Base-by-base conservation (phyloP, 2,888 invertebrate species). In the Dolomedes plantarius region DNA sequence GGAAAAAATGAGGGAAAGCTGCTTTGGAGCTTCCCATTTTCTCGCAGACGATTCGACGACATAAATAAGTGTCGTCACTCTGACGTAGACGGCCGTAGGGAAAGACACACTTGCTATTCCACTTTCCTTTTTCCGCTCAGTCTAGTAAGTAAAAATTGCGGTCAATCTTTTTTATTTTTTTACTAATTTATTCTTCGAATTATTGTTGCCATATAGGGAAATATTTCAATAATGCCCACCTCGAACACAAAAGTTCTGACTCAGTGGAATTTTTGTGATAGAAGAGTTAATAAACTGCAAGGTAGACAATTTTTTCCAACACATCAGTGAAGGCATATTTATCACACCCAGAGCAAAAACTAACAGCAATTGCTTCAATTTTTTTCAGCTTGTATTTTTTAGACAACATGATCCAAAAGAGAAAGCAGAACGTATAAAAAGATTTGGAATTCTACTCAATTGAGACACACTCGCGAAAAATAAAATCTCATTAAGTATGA, bases 11-110 rank as follows among this genome's bases (percentile, higher is more conserved):
- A 23, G 23, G 56, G 16, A 56, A 56, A 23, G 23, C 56, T 56
- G 56, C 56, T 23, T 23, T 23, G 56, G 23, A 56, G 23, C 11
- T 56, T 56, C 56, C 56, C 46, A 56, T 56, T 56, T 56, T 23
- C 56, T 16, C 23, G 56, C 56, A 56, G 56, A 56, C 56, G 56
- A 56, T 56, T 23, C 56, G 23, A 23, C 56, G 56, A 56, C 23
- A 56, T 56, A 56, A 56, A 56, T 56, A 56, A n/a, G 11, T 56
- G 56, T 56, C 56, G 56, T 56, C 56, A 56, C 56, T 56, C 23
- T 56, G 19, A 56, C 56, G 56, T 56, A 56, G 56, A 56, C 19
- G 56, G 56, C 56, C 56, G 2, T 56, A 23, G 23, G 56, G 56
- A 56, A 56, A 56, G 13, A 56, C n/a, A 46, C 56, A 5, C 56